phyloP scores from a whole-genome alignment of 2,797 vertebrate genomes.

The Natrix natrix region DNA sequence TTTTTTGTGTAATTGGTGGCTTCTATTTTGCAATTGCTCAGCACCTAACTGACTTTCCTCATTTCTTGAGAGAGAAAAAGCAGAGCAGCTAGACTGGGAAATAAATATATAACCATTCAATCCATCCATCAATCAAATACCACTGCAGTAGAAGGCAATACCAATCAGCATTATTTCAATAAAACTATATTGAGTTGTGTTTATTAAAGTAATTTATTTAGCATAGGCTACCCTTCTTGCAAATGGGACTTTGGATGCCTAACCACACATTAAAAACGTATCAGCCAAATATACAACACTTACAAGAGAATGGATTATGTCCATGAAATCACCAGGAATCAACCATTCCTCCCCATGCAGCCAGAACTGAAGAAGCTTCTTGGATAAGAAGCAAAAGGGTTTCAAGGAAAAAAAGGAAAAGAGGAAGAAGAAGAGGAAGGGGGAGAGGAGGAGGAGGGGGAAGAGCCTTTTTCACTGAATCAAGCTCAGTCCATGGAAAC shows the following conservation, averaged over 20 bases:
- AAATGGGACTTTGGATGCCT: neutral
- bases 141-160: neutral
- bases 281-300: neutral
- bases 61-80: neutral
- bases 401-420: neutral
- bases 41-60: neutral
- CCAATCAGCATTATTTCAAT: neutral
- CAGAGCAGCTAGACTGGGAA: neutral
- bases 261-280: neutral
- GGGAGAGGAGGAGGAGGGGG: too few relatives aligned
- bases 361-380: neutral
- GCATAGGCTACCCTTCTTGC: neutral
- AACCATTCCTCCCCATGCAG: neutral
- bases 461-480: neutral
- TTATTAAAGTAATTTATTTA: neutral
- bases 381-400: neutral
- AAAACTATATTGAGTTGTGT: neutral
- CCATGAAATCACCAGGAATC: neutral
- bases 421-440: too few relatives aligned
- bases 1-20: neutral
- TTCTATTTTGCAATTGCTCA: neutral
- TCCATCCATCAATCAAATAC: neutral
- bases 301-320: neutral
- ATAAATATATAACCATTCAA: neutral
- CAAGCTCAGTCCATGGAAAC: neutral